These are phyloP conservation scores for Eilema depressum DNA, from an alignment of 2,888 invertebrate species.

Conservation along the genomic window DNA sequence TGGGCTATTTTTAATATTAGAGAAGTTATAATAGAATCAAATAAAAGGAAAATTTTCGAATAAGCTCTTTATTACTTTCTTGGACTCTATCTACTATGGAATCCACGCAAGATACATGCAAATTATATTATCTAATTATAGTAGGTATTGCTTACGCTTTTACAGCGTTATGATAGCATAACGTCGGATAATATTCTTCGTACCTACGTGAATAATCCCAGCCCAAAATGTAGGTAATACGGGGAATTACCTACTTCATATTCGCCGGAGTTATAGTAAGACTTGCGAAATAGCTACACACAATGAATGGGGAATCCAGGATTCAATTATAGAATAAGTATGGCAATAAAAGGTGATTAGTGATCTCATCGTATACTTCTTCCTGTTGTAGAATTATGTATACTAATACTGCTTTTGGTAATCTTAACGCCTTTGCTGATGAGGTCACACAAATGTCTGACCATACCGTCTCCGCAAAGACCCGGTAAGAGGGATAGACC, in stretches of 20 bases:
- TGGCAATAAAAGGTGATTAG: too few relatives aligned
- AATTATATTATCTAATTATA: too few relatives aligned
- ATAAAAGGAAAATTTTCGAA: neutral
- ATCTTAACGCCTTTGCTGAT: too few relatives aligned
- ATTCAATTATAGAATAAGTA: too few relatives aligned
- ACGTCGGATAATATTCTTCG: neutral
- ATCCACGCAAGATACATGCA: neutral
- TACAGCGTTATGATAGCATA: neutral
- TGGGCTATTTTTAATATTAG: neutral
- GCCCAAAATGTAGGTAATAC: neutral
- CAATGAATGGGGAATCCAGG: neutral
- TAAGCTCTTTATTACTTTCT: neutral
- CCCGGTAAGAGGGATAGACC: too few relatives aligned
- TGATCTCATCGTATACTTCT: neutral
- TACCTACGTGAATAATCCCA: neutral
- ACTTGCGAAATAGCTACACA: neutral
- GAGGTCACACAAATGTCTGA: too few relatives aligned
- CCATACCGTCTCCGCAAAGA: too few relatives aligned
- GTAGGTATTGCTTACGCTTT: neutral
- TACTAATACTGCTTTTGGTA: too few relatives aligned
- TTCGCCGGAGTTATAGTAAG: neutral
- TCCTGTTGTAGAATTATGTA: too few relatives aligned
- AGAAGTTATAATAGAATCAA: neutral
- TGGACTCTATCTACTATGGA: neutral
- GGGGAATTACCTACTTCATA: neutral